Evolutionary conservation across 2,113 vertebrate species (phyloP).

Genomic region (Trematocara zebra): DNA sequence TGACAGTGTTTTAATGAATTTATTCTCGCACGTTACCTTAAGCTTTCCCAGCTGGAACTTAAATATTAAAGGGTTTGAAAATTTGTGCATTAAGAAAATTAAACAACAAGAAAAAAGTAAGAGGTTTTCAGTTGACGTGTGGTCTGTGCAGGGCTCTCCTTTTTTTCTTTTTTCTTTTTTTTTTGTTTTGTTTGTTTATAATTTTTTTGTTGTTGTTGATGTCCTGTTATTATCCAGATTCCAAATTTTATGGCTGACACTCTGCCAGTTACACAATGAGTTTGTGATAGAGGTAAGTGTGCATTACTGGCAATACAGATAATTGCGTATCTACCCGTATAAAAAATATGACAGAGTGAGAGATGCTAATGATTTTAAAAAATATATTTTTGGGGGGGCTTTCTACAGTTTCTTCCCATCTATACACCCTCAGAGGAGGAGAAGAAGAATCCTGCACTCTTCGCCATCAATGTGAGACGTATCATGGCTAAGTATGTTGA

Average conservation of each 20-base stretch:
- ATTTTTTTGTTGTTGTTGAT: neutral
- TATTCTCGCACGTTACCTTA: neutral
- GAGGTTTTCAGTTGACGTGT: neutral
- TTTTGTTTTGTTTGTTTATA: neutral
- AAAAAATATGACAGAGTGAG: neutral
- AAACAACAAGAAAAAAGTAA: neutral
- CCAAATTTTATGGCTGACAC: conserved; percentile 93
- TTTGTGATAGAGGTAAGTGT: conserved; percentile 90
- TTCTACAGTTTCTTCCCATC: conserved; percentile 85
- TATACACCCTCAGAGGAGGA: conserved; percentile 93
- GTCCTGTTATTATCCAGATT: conserved; percentile 72
- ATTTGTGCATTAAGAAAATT: neutral
- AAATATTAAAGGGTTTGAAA: neutral
- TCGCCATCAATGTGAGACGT: conserved; percentile 87
- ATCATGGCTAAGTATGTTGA: conserved; percentile 85
- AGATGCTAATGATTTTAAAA: neutral
- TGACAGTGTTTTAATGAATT: neutral
- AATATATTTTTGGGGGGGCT: neutral
- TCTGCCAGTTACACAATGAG: conserved; percentile 92
- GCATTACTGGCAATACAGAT: neutral
- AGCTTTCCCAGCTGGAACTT: neutral
- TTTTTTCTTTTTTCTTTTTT: neutral
- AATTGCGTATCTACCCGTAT: accelerated
- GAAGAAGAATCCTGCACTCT: conserved; percentile 85
- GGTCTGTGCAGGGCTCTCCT: neutral